phyloP scores from a whole-genome alignment of 37 sponge, comb jelly and placozoan genomes.

The Lycopodina hypogea region DNA sequence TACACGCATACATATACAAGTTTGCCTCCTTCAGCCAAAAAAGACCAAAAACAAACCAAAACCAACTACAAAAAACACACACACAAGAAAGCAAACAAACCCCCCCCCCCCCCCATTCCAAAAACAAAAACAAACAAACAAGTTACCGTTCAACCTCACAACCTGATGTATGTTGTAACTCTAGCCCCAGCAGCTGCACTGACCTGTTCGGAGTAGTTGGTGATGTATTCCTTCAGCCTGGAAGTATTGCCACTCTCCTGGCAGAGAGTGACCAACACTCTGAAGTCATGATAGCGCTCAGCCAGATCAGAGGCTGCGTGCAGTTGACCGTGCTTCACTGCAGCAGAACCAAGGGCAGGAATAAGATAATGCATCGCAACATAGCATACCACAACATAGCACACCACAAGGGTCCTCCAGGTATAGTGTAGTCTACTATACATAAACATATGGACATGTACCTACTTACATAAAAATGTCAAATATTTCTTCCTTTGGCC shows the following conservation, averaged over 20 bases:
- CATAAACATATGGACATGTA: neutral
- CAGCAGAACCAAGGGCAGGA: neutral
- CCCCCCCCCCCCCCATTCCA: too few species aligned
- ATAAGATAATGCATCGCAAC: too few species aligned
- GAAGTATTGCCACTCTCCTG: slow-evolving; percentile 23
- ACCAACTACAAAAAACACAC: too few species aligned
- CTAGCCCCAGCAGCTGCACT: neutral
- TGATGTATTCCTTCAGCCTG: slow-evolving; percentile 53
- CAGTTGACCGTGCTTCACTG: slow-evolving; percentile 55
- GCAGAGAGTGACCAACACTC: slow-evolving; percentile 58
- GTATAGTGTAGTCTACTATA: neutral
- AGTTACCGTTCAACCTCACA: neutral
- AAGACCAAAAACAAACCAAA: too few species aligned
- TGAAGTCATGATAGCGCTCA: slow-evolving; percentile 73
- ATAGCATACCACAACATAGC: too few species aligned
- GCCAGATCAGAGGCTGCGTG: slow-evolving; percentile 53
- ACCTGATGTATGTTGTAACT: too few species aligned
- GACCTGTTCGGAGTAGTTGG: slow-evolving; percentile 50
- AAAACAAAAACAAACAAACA: neutral
- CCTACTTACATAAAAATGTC: slow-evolving; percentile 34
- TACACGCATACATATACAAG: too few species aligned
- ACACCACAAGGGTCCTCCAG: neutral
- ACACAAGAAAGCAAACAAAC: too few species aligned
- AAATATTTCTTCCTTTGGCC: slow-evolving; percentile 21
- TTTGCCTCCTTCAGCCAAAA: too few species aligned